Percentiles rank a stretch among this genome's conserved stretches.
phyloP scores from a whole-genome alignment of 2,113 vertebrate genomes.

The Cyrtonyx montezumae region DNA sequence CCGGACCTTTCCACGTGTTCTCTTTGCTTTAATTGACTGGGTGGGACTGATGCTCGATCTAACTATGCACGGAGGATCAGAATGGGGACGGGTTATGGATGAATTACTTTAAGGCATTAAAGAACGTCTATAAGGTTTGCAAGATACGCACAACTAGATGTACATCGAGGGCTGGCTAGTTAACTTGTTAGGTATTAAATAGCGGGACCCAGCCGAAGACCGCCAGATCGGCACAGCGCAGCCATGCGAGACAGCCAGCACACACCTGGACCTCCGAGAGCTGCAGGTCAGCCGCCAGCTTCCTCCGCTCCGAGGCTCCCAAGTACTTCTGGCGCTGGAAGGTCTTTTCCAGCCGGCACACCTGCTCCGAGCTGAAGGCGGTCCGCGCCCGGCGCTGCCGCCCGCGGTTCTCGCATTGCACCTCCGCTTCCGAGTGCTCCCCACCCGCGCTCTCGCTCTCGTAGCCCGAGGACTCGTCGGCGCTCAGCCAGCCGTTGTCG shows the following conservation, averaged over 20 bases:
- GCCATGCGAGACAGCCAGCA: background rate
- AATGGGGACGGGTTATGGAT: background rate
- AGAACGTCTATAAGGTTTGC: background rate
- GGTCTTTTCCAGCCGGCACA: constrained; percentile 81
- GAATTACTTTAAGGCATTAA: background rate
- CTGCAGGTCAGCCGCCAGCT: constrained; percentile 77
- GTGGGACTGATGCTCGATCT: too few species aligned
- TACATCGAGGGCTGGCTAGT: background rate
- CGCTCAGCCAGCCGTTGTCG: constrained; percentile 2
- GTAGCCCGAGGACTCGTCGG: constrained; percentile 52
- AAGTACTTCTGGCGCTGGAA: constrained; percentile 85
- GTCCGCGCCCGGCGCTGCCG: constrained; percentile 75
- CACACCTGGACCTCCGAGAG: constrained; percentile 86
- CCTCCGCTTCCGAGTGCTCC: constrained; percentile 20
- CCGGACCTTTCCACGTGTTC: background rate
- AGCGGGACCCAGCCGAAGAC: accelerated
- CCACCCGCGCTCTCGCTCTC: constrained; percentile 39
- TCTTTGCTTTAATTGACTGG: background rate
- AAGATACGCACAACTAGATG: accelerated
- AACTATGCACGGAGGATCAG: background rate
- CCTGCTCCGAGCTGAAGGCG: constrained; percentile 83
- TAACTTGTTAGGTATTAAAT: background rate
- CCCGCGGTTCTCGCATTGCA: background rate
- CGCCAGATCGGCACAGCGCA: accelerated
- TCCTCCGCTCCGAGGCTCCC: constrained; percentile 78